Conservation (phyloP, 2,888 invertebrate genomes). For the Geophilus truncorum region DNA sequence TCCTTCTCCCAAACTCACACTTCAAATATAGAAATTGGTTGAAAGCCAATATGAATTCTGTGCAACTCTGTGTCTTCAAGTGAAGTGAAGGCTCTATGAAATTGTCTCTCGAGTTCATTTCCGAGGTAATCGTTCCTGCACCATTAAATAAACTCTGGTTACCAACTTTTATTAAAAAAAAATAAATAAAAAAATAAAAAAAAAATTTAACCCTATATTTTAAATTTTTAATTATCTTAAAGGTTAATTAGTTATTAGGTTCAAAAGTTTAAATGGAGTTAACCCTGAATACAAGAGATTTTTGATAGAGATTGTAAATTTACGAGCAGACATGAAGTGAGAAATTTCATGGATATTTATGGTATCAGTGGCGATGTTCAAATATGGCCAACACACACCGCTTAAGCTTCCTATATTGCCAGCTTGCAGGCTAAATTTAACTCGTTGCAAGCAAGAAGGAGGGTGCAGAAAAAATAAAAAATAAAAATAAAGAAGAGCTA, state of each 20-base stretch:
- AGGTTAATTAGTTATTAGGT: too few relatives aligned
- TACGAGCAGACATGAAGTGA: neutral
- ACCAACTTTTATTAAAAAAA: neutral
- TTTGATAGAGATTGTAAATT: neutral
- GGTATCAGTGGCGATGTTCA: neutral
- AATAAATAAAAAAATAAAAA: too few relatives aligned
- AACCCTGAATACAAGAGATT: neutral
- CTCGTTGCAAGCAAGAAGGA: neutral
- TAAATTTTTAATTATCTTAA: too few relatives aligned
- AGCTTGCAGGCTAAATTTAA: neutral
- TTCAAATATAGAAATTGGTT: neutral
- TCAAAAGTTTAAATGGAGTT: too few relatives aligned
- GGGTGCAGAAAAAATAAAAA: neutral
- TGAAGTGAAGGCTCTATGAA: neutral
- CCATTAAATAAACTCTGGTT: neutral
- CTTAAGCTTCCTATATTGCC: neutral
- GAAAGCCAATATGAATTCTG: neutral
- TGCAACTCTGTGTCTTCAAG: neutral
- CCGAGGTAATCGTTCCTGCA: neutral
- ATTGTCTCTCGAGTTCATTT: neutral
- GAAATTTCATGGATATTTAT: constrained; percentile 6
- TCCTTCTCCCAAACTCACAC: neutral
- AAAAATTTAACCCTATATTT: too few relatives aligned
- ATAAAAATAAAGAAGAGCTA: neutral
- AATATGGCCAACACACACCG: neutral